Conservation (phyloP, 2,888 invertebrate species). For the Dusona sp. region DNA sequence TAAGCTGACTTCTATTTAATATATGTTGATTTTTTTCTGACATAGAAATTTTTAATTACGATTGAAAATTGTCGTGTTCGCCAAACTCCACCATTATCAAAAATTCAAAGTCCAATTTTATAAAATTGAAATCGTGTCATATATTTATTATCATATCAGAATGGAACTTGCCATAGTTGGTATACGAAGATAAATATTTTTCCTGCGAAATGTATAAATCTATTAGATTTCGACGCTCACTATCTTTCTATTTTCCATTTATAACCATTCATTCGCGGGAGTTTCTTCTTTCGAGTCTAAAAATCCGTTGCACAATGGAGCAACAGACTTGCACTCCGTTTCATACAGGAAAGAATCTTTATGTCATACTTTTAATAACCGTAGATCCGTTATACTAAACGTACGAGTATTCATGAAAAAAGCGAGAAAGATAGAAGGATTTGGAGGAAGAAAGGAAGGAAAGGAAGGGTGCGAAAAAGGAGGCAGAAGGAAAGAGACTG, state of each 20-base stretch:
- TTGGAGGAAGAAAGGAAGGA: not conserved
- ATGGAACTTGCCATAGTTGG: not conserved
- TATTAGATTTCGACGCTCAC: not conserved
- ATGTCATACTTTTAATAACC: conserved; percentile 47
- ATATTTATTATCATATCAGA: conserved; percentile 6
- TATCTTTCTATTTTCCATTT: not conserved
- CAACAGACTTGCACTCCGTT: not conserved
- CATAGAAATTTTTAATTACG: too few relatives aligned
- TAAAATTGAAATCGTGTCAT: not conserved
- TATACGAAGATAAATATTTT: conserved; percentile 48
- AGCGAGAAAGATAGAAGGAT: not conserved
- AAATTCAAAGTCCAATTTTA: too few relatives aligned
- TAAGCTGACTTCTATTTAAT: too few relatives aligned
- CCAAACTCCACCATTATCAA: too few relatives aligned
- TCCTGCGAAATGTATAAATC: not conserved
- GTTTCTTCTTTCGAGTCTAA: not conserved
- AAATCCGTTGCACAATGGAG: conserved; percentile 1
- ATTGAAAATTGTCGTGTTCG: too few relatives aligned
- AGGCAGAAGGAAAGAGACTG: not conserved
- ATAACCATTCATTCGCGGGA: not conserved
- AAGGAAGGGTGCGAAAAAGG: not conserved
- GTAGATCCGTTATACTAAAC: not conserved
- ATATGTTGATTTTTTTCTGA: too few relatives aligned
- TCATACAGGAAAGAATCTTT: conserved; percentile 30
- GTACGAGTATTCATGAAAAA: conserved; percentile 1